These are phyloP conservation scores for Eupithecia centaureata DNA, from an alignment of 2,888 invertebrate genomes.

Conservation along the genomic window DNA sequence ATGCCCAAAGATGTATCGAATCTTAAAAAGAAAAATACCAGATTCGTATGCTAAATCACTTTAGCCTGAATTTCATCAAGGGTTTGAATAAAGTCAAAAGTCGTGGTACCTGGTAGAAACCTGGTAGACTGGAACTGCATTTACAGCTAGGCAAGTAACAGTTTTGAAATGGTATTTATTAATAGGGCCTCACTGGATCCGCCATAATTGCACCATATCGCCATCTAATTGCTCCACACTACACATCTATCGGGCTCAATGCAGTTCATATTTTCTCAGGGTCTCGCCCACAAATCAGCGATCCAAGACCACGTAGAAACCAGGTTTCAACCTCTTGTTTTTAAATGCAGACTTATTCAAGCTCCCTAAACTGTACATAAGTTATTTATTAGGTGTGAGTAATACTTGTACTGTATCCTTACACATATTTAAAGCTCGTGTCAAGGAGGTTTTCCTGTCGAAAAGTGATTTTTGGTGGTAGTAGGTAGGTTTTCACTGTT, in stretches of 20 bases:
- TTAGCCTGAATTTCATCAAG: background rate
- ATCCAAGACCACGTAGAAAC: slow-evolving; percentile 17
- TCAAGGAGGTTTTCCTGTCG: too few relatives aligned
- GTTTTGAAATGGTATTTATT: slow-evolving; percentile 51
- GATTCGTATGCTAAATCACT: background rate
- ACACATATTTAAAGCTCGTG: too few relatives aligned
- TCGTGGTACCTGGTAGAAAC: background rate
- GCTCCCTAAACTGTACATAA: background rate
- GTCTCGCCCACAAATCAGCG: slow-evolving; percentile 47
- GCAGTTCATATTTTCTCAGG: slow-evolving; percentile 52
- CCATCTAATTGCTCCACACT: slow-evolving; percentile 58
- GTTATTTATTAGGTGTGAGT: too few relatives aligned
- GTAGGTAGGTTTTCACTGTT: too few relatives aligned
- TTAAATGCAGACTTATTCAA: background rate
- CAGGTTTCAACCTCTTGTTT: background rate
- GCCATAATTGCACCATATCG: slow-evolving; percentile 58
- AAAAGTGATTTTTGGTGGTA: too few relatives aligned
- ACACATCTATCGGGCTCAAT: slow-evolving; percentile 57
- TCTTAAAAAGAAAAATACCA: background rate
- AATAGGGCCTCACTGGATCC: slow-evolving; percentile 49
- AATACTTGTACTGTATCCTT: too few relatives aligned
- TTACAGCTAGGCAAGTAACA: slow-evolving; percentile 33
- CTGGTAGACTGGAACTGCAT: background rate
- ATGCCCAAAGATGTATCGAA: background rate
- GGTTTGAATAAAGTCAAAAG: background rate